These are phyloP conservation scores for Himalopsyche tibetana DNA, from an alignment of 2,888 invertebrate genomes.

Conservation along the genomic window DNA sequence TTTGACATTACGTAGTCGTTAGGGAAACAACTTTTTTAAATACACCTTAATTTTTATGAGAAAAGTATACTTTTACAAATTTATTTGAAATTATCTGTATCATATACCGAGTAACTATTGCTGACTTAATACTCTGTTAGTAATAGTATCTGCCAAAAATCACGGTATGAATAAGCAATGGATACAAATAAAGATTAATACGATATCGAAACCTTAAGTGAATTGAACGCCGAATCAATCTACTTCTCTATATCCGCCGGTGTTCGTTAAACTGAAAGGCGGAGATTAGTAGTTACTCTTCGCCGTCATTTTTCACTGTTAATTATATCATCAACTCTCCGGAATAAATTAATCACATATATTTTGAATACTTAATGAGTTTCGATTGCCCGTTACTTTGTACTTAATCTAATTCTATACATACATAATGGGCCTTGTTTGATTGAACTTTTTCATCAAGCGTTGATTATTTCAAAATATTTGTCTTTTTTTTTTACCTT, in stretches of 20 bases:
- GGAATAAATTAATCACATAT: slow-evolving; percentile 19
- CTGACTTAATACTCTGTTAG: not conserved
- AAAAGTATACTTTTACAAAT: too few relatives aligned
- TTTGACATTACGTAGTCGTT: too few relatives aligned
- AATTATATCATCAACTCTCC: slow-evolving; percentile 9
- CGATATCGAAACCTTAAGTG: not conserved
- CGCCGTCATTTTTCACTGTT: slow-evolving; percentile 16
- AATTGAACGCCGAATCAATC: slow-evolving; percentile 16
- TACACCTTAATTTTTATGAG: too few relatives aligned
- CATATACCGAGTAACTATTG: too few relatives aligned
- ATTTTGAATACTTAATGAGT: slow-evolving; percentile 14
- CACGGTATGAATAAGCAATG: not conserved
- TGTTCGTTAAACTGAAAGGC: not conserved
- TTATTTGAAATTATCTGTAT: too few relatives aligned
- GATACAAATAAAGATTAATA: not conserved
- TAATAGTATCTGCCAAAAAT: not conserved
- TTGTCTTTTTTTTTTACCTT: not conserved
- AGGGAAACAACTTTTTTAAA: too few relatives aligned
- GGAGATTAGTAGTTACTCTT: not conserved
- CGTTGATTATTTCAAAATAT: not conserved
- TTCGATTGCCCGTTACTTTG: not conserved
- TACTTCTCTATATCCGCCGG: slow-evolving; percentile 10
- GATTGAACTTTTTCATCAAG: not conserved
- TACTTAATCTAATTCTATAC: not conserved
- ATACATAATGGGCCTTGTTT: not conserved